These are phyloP conservation scores for Homalodisca vitripennis DNA, from an alignment of 1,140 invertebrate species.

Conservation along the genomic window DNA sequence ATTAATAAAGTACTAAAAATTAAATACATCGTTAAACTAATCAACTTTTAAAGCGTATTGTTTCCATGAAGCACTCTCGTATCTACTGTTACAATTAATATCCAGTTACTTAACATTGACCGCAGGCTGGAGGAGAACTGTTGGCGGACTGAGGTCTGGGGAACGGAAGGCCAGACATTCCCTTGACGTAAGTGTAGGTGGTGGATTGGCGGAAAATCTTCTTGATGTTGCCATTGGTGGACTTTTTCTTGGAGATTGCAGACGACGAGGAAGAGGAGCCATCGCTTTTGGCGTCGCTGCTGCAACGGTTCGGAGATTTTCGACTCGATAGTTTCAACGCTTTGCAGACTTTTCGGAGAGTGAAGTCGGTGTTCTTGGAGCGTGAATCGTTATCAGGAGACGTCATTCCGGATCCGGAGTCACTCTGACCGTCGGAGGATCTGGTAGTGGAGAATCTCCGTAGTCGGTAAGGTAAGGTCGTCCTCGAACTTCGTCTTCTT, in stretches of 20 bases:
- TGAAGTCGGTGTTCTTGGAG: background rate
- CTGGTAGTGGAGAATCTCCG: slow-evolving; percentile 33
- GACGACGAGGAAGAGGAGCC: slow-evolving; percentile 22
- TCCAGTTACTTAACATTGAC: too few relatives aligned
- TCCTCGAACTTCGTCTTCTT: slow-evolving; percentile 24
- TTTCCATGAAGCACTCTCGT: too few relatives aligned
- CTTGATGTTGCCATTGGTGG: slow-evolving; percentile 45
- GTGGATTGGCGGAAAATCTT: slow-evolving; percentile 70
- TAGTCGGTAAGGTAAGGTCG: slow-evolving; percentile 37
- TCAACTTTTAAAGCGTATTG: too few relatives aligned
- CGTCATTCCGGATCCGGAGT: slow-evolving; percentile 28
- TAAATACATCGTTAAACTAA: too few relatives aligned
- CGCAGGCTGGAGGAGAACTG: too few relatives aligned
- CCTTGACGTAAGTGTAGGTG: slow-evolving; percentile 73
- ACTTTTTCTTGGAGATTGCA: slow-evolving; percentile 5
- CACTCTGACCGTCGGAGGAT: slow-evolving; percentile 27
- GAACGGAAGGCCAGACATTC: slow-evolving; percentile 74
- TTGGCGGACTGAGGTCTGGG: slow-evolving; percentile 63
- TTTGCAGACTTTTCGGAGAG: slow-evolving; percentile 20
- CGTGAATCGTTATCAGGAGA: slow-evolving; percentile 24
- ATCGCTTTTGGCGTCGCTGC: slow-evolving; percentile 33
- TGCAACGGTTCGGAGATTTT: slow-evolving; percentile 28
- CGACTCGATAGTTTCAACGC: slow-evolving; percentile 15
- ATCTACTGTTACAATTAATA: too few relatives aligned
- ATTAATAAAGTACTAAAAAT: too few relatives aligned